These are phyloP conservation scores for Neogale vison DNA, from an alignment of 2,113 vertebrate species.

Conservation along the genomic window DNA sequence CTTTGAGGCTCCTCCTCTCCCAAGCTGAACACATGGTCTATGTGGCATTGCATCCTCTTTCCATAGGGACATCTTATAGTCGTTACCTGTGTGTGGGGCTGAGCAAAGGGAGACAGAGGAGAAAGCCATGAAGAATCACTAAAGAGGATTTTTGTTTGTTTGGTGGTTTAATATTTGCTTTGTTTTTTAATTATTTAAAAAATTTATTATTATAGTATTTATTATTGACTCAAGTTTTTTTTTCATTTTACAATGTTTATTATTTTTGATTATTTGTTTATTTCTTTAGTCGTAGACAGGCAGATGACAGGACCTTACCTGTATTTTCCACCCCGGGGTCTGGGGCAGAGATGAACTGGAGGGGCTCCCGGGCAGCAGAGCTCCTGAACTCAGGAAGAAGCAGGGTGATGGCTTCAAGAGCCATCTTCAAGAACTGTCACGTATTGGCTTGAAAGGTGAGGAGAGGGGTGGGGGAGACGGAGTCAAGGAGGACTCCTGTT, in stretches of 20 bases:
- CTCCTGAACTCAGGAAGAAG: neutral
- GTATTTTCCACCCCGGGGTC: neutral
- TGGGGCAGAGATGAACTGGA: neutral
- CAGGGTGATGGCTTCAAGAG: neutral
- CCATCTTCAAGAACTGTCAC: neutral
- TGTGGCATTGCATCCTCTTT: neutral
- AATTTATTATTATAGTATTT: neutral
- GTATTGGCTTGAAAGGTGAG: neutral
- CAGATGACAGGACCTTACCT: neutral
- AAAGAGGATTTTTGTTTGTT: neutral
- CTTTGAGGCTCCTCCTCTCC: neutral
- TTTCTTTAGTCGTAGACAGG: neutral
- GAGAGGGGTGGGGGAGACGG: accelerated
- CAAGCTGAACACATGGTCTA: neutral
- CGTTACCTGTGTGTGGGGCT: neutral
- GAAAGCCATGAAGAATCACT: neutral
- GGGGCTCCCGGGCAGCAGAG: neutral
- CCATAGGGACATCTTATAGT: accelerated
- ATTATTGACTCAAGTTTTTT: neutral
- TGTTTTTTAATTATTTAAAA: neutral
- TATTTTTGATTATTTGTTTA: neutral
- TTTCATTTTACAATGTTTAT: neutral
- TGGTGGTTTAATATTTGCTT: neutral
- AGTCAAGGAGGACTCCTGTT: neutral
- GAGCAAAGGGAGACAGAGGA: neutral